phyloP scores from a whole-genome alignment of 2,888 invertebrate species.

The Tortricodes alternella region DNA sequence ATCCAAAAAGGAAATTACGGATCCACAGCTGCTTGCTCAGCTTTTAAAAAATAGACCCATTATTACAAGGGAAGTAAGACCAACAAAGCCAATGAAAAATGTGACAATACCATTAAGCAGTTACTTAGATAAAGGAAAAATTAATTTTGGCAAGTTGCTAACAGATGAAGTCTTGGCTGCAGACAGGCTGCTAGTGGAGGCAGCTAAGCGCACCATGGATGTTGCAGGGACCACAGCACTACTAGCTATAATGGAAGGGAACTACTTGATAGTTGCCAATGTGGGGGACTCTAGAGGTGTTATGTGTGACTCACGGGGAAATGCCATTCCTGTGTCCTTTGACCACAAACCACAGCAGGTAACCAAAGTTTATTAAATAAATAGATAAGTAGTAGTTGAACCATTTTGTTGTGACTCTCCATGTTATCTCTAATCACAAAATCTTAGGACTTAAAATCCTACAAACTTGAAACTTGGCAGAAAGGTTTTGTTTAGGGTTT shows the following conservation, averaged over 20 bases:
- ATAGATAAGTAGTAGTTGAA: too few species aligned
- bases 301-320: slow-evolving; percentile 95
- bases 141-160: slow-evolving; percentile 91
- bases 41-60: slow-evolving; percentile 83
- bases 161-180: slow-evolving; percentile 94
- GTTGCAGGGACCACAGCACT: slow-evolving; percentile 95
- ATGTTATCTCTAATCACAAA: too few species aligned
- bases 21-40: slow-evolving; percentile 86
- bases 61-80: slow-evolving; percentile 84
- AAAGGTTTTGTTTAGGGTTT: too few species aligned
- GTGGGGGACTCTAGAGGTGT: slow-evolving; percentile 98
- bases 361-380: too few species aligned
- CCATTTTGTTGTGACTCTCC: too few species aligned
- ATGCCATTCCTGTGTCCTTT: slow-evolving; percentile 95
- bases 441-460: too few species aligned
- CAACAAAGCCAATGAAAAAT: slow-evolving; percentile 71
- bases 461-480: too few species aligned
- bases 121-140: slow-evolving; percentile 89
- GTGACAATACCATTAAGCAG: slow-evolving; percentile 79
- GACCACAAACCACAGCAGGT: slow-evolving; percentile 99
- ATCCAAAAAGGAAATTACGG: slow-evolving; percentile 84
- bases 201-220: slow-evolving; percentile 90
- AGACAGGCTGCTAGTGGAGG: slow-evolving; percentile 90
- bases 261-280: slow-evolving; percentile 94
- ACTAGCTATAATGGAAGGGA: slow-evolving; percentile 92